Conservation (phyloP, 1,140 invertebrate genomes). For the Chrysopa pallens region DNA sequence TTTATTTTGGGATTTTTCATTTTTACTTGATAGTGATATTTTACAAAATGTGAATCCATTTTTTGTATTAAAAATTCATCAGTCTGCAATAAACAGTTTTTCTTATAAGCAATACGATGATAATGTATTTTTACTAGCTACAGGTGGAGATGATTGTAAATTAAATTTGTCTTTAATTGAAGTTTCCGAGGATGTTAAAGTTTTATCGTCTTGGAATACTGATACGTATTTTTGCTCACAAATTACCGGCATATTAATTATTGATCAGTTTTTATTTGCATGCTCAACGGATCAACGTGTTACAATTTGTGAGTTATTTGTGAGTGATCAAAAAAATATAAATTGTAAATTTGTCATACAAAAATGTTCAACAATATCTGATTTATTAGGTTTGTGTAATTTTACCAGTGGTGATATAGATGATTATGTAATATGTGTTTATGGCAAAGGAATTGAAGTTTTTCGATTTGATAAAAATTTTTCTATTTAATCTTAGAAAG, state of each 20-base stretch:
- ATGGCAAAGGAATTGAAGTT: neutral
- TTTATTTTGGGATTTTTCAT: neutral
- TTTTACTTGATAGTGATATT: neutral
- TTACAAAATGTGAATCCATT: neutral
- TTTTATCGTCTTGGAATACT: neutral
- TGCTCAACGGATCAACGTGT: neutral
- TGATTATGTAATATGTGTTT: neutral
- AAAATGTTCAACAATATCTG: neutral
- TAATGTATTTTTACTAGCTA: neutral
- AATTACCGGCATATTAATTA: neutral
- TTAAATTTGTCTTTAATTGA: neutral
- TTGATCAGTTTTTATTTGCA: neutral
- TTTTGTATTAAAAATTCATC: neutral
- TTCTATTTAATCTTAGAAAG: too few relatives aligned
- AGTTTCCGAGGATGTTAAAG: neutral
- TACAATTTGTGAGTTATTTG: neutral
- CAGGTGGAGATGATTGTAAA: neutral
- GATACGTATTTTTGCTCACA: neutral
- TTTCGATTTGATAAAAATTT: neutral
- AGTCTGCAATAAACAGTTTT: neutral
- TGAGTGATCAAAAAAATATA: neutral
- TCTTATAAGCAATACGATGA: neutral
- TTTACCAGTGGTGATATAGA: neutral
- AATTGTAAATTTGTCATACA: neutral
- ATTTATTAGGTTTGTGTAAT: neutral